Evolutionary conservation across 1,140 invertebrate species (phyloP).

Genomic region (Coptotermes formosanus): DNA sequence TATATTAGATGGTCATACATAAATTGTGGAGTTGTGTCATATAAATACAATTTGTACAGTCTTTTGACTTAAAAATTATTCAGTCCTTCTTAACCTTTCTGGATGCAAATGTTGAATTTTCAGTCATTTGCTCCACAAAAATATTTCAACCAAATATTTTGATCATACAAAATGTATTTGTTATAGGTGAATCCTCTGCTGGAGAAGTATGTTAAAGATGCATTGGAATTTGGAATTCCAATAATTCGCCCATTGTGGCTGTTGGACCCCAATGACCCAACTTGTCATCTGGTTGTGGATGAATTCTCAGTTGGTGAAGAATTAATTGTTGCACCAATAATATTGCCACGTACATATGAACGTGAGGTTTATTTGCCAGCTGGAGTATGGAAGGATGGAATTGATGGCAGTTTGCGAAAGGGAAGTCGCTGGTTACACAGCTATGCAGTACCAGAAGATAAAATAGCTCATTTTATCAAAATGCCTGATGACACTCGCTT

Average conservation of each 20-base stretch:
- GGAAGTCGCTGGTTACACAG: conserved; percentile 87
- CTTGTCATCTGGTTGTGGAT: conserved; percentile 75
- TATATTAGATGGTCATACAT: no score
- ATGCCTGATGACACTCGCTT: conserved; percentile 82
- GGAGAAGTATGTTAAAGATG: conserved; percentile 68
- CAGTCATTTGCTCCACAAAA: no score
- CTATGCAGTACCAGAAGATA: conserved; percentile 73
- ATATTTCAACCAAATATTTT: background rate
- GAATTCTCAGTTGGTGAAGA: conserved; percentile 91
- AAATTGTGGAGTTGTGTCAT: no score
- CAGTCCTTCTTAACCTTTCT: no score
- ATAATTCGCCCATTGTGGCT: conserved; percentile 90
- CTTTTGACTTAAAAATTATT: no score
- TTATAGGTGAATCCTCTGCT: conserved; percentile 67
- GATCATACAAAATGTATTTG: background rate
- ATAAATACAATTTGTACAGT: no score
- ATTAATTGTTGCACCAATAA: conserved; percentile 86
- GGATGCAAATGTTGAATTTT: no score
- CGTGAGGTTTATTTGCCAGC: conserved; percentile 80
- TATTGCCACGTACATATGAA: conserved; percentile 63
- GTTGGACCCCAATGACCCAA: conserved; percentile 76
- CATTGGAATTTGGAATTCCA: conserved; percentile 76
- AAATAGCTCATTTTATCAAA: conserved; percentile 81
- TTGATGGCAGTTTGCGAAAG: conserved; percentile 78
- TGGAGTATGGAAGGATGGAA: conserved; percentile 87